Base-by-base conservation (phyloP, 2,113 vertebrate genomes). In the Dermatemys mawii region DNA sequence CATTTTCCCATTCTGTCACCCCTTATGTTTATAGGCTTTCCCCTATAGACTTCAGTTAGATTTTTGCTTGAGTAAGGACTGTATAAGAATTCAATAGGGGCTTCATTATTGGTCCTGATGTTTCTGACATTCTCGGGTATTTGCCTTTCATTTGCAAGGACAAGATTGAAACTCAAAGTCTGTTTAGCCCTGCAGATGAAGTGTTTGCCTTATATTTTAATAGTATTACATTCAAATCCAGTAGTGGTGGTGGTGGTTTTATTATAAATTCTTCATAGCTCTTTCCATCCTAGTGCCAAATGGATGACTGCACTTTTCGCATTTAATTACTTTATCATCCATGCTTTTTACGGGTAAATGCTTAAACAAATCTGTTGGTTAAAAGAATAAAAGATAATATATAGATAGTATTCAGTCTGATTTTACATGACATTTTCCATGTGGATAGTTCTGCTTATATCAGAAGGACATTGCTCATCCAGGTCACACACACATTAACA, bases 121-220 rank as follows among this genome's bases (percentile, higher is more conserved):
- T 83, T 90, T 73, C 49, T 57, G 24, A 0, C 76, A 12, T 32
- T 84, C 4, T 55, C 78, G 24, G 0, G 0, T 26, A 17, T 5
- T 87, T 2, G 0, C 48, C 41, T 78, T 60, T 2, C 2, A 26
- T 6, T 55, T 55, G 9, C 17, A 35, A 75, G 22, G 91, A 44
- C 17, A 81, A 54, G 80, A 80, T 41, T 84, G 83, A 83, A 29
- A 81, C 89, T 84, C 53, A 46, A 87, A 12, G 87, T 87, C 14
- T 92, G 22, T 48, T 83, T 89, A 87, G 80, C 22, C 10, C 6
- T 19, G 35, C 17, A 67, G 63, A n/a, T 67, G 48, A 85, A 83
- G 5, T 14, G 27, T 85, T 90, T 92, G 38, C 8, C 24, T 41
- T 55, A 9, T 8, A 44, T 81, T 41, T 81, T 13, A n/a, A n/a